Evolutionary conservation across 2,888 invertebrate genomes (phyloP), one percentile per base, ranked within the genome.

Genomic region (Tipula unca): DNA sequence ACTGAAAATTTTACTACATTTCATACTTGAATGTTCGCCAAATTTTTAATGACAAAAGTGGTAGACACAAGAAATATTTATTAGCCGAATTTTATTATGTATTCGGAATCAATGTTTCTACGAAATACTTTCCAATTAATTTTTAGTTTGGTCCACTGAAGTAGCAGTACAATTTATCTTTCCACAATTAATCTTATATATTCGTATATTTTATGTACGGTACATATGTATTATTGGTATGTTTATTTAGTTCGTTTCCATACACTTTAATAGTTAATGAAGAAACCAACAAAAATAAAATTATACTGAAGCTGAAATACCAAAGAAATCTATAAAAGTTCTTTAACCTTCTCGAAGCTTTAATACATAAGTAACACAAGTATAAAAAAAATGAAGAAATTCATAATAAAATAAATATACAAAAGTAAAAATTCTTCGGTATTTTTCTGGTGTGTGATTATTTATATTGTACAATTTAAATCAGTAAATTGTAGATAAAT

Each of bases 261-360:
- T 17, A 48, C 48, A 17, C 48, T 48, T 17, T 17, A 17, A 48
- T 17, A 48, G 48, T 48, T 5, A 48, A 48, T 42, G 14, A 42
- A 10, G 42, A 42, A 35, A 14, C 14, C 14, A 42, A 42, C 42
- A 42, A 42, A 42, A 42, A 0, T 54, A 25, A 6, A 69, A 3
- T n/a, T 48, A 17, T 5, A n/a, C 48, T 17, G 17, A 25, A 69
- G 69, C 25, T 25, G 69, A 69, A 69, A 25, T 25, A 69, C 69
- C 25, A 25, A 69, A 69, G 69, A 69, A 69, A 69, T 25, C 25
- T 69, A 69, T 69, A 69, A 25, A 69, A 69, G 69, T 69, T 69
- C 69, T 69, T 69, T 69, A 69, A 69, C 69, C 69, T 69, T 69
- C 69, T 69, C 69, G 69, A 69, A 69, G 69, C 69, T 25, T 69